Conservation (phyloP, 2,888 invertebrate genomes). For the Glyphotaelius pellucidus region DNA sequence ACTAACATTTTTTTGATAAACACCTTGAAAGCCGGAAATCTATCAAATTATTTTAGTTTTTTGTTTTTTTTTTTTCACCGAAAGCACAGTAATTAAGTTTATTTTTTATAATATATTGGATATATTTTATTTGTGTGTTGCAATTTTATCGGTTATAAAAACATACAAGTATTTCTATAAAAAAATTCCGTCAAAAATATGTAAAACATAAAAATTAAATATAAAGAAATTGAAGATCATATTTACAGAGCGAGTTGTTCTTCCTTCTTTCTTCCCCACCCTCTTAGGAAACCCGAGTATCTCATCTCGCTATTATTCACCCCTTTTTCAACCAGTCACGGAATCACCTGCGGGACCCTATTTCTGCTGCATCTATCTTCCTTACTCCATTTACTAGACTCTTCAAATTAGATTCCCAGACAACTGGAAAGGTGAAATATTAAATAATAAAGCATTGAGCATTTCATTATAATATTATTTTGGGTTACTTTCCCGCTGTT, state of each 20-base stretch:
- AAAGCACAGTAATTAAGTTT: neutral
- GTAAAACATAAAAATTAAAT: neutral
- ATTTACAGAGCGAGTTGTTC: constrained; percentile 6
- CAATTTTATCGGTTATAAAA: neutral
- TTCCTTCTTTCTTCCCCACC: constrained; percentile 29
- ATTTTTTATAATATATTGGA: neutral
- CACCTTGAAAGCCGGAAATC: neutral
- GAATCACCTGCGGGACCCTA: constrained; percentile 56
- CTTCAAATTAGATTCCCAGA: constrained; percentile 30
- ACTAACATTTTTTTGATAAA: neutral
- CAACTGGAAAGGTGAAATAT: constrained; percentile 1
- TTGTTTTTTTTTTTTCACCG: neutral
- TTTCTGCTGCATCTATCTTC: constrained; percentile 60
- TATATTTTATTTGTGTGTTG: neutral
- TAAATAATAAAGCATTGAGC: neutral
- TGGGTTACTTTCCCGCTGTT: neutral
- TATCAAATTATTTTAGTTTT: neutral
- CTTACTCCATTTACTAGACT: constrained; percentile 42
- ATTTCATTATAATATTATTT: neutral
- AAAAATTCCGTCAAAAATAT: neutral
- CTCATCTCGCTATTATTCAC: constrained; percentile 58
- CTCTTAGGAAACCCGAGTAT: neutral
- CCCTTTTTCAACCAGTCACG: constrained; percentile 56
- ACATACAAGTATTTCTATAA: neutral
- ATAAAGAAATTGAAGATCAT: neutral